These are phyloP conservation scores for Brenthis daphne DNA, from an alignment of 2,888 invertebrate genomes.

Conservation along the genomic window DNA sequence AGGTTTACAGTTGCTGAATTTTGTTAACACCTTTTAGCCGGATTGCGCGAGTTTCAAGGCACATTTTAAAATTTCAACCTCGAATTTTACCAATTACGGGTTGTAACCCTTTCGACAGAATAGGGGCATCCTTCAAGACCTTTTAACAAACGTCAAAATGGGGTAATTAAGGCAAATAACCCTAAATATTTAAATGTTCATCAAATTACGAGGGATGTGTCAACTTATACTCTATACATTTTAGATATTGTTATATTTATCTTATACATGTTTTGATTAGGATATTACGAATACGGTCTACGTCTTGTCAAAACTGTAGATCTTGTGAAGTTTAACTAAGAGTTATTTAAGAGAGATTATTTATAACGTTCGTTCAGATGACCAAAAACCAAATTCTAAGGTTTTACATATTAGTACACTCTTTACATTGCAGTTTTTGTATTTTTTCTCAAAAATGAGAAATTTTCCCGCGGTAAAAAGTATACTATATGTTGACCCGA, in stretches of 20 bases:
- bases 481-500: too few relatives aligned
- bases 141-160: conserved; percentile 31
- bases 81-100: conserved; percentile 23
- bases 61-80: conserved; percentile 24
- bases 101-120: conserved; percentile 20
- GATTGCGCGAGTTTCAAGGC: conserved; percentile 18
- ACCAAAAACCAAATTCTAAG: too few relatives aligned
- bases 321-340: too few relatives aligned
- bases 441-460: too few relatives aligned
- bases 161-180: conserved; percentile 24
- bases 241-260: background rate
- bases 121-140: conserved; percentile 22
- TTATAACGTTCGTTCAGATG: too few relatives aligned
- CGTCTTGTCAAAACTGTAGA: too few relatives aligned
- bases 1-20: conserved; percentile 16
- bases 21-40: conserved; percentile 20
- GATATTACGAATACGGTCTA: too few relatives aligned
- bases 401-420: too few relatives aligned
- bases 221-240: conserved; percentile 15
- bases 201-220: conserved; percentile 25
- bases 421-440: too few relatives aligned
- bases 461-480: too few relatives aligned
- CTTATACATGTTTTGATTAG: too few relatives aligned
- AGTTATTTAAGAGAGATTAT: too few relatives aligned
- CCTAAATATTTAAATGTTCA: conserved; percentile 19